Evolutionary conservation across 2,113 vertebrate species (phyloP), one percentile per base, ranked within the genome.

Genomic region (Phaetusa simplex): DNA sequence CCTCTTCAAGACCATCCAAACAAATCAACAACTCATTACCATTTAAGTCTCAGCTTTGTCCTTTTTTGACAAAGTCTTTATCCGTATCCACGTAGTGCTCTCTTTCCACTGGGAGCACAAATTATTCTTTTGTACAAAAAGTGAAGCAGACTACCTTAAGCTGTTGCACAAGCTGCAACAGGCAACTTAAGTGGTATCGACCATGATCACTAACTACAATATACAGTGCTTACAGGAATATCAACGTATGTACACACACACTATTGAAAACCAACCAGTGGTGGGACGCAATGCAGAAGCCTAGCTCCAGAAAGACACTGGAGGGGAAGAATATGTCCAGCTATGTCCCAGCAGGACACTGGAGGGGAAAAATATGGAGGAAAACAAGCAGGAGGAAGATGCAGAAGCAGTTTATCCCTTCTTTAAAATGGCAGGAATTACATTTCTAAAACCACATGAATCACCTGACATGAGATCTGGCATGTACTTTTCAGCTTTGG

Each of bases 241-340:
- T 5, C 30, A 26, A 0, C 6, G 5, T 5, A 7, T 1, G 23
- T 13, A 20, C 43, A 40, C 30, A 40, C 1, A 5, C n/a, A 12
- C 71, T 12, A 7, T 0, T 27, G 45, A 45, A 87, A 79, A 42
- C 8, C 45, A 58, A 5, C 1, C 43, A 21, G 24, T 18, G 16
- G 34, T 38, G 26, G 53, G 45, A 59, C 52, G 22, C 61, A 50
- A 30, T 6, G 29, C n/a, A 93, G 66, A 82, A 93, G 61, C 22
- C 11, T 58, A 12, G 14, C 16, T 62, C 32, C 43, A 64, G 43
- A 43, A 88, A 72, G 52, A 82, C 49, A 52, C 0, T 7, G 7
- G 53, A 77, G 12, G 24, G 38, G 27, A 88, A 80, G 15, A 64
- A 66, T 18, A 32, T 30, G 45, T 22, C 47, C 47, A 49, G 47